Base-by-base conservation (phyloP, 2,113 vertebrate species). In the Amblyornis subalaris region DNA sequence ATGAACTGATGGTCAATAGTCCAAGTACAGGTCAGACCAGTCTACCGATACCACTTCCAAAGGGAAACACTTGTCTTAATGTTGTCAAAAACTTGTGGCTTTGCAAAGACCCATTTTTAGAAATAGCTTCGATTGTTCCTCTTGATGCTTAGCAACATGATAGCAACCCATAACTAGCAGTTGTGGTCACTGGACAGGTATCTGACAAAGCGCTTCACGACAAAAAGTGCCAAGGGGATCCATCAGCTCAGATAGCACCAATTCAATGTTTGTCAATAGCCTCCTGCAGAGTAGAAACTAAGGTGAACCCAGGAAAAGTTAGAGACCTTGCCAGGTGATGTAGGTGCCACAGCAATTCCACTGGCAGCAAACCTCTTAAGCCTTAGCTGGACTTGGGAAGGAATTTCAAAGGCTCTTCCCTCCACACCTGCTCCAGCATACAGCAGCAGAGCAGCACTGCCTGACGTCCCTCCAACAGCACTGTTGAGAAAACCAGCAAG, bases 401-500 rank as follows among this genome's bases (percentile, higher is more conserved):
- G 38, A 16, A 29, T 81, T 48, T 79, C 36, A 48, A 72, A 57
- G 22, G 35, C 26, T 65, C 31, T 36, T 33, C 44, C 12, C 25
- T 72, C 25, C 31, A 35, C 1, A 0, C 42, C 60, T 60, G 19
- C 23, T 45, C 10, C 28, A 14, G 23, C 5, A 14, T 5, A 7
- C 31, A 45, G 22, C 75, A 62, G n/a, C n/a, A 29, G 24, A 71
- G 29, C 24, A 80, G 67, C 6, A 5, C 23, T n/a, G 44, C 36
- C 44, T 73, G 51, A 80, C 51, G 45, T 66, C 19, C 10, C 15
- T 58, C 23, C 76, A 45, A 11, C 36, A 44, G 44, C 26, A 65
- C 51, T 1, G 0, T 33, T 13, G 12, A 66, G 33, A 26, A 80
- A 80, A 28, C 26, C 33, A 58, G 2, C 44, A 8, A 2, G 19